Percentiles rank a stretch among this genome's conserved stretches.
Conservation (phyloP, 2,113 vertebrate species). For the Rhadina sibilatrix region DNA sequence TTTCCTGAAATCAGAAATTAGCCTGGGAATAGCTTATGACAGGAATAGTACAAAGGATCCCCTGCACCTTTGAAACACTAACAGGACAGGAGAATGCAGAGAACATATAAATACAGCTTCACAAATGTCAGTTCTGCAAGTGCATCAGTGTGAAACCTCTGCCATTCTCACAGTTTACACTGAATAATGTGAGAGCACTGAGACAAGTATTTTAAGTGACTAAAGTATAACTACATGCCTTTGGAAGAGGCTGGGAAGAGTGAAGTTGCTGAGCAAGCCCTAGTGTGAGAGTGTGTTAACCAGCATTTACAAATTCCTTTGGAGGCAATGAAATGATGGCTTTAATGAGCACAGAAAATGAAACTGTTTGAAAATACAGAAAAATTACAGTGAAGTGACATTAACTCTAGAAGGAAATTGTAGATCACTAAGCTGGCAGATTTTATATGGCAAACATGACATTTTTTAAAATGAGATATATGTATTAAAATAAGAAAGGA, state of each 20-base stretch:
- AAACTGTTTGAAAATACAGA: conserved; percentile 19
- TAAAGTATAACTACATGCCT: background rate
- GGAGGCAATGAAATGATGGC: background rate
- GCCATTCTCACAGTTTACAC: background rate
- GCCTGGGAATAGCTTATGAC: background rate
- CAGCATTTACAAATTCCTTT: background rate
- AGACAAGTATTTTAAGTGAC: background rate
- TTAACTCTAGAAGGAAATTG: conserved; percentile 2
- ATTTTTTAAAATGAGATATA: background rate
- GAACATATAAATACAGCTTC: background rate
- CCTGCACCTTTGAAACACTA: background rate
- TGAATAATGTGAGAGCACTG: background rate
- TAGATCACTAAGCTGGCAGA: background rate
- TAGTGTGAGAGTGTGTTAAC: background rate
- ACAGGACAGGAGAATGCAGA: background rate
- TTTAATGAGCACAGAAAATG: background rate
- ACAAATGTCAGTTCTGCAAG: background rate
- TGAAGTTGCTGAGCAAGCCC: background rate
- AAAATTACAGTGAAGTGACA: background rate
- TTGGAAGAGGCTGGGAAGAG: background rate
- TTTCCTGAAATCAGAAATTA: background rate
- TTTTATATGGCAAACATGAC: background rate
- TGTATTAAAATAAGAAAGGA: background rate
- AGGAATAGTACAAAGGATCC: background rate
- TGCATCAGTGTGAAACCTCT: background rate